These are phyloP conservation scores for Paedocypris micromegethes DNA, from an alignment of 2,797 vertebrate species.

Conservation along the genomic window DNA sequence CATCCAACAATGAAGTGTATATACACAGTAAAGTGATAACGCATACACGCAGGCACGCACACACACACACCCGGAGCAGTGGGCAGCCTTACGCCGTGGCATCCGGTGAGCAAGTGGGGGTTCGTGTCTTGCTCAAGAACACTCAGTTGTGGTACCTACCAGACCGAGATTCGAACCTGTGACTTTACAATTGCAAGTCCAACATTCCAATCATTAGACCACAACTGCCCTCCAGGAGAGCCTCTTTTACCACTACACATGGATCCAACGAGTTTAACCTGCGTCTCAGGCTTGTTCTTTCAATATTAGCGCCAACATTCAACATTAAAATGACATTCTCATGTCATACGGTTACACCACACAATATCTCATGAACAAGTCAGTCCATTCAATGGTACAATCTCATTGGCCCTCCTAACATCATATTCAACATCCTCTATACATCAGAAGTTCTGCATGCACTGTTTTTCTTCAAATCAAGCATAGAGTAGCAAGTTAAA, in stretches of 20 bases:
- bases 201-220: no score
- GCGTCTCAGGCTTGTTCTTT: conserved; percentile 11
- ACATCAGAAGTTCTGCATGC: conserved; percentile 70
- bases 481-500: conserved; percentile 65
- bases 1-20: no score
- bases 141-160: no score
- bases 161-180: no score
- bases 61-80: no score
- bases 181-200: no score
- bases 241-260: conserved; percentile 44
- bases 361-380: conserved; percentile 21
- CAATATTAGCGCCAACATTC: conserved; percentile 24
- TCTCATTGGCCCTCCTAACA: conserved; percentile 46
- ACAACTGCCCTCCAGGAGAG: conserved; percentile 24
- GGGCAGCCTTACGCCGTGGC: no score
- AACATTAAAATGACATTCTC: conserved; percentile 20
- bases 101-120: no score
- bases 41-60: no score
- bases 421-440: conserved; percentile 51
- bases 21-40: no score
- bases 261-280: conserved; percentile 6
- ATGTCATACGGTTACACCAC: conserved; percentile 19
- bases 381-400: conserved; percentile 44
- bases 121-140: no score
- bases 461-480: conserved; percentile 65